Percentiles rank a stretch among this genome's conserved stretches.
phyloP scores from a whole-genome alignment of 2,113 vertebrate genomes.

The Pseudonaja textilis region DNA sequence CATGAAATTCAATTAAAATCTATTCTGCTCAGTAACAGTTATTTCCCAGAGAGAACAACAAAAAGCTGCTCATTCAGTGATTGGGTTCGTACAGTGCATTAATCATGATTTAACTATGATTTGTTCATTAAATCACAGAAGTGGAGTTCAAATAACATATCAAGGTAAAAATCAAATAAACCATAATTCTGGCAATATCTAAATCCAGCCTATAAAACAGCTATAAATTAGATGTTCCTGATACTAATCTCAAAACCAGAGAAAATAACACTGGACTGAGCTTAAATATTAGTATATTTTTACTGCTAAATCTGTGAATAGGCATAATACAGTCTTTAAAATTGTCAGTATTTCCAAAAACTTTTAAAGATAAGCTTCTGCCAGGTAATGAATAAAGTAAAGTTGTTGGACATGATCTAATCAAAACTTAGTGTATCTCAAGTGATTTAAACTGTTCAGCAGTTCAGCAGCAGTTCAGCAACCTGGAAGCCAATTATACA shows the following conservation, averaged over 20 bases:
- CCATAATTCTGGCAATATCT: neutral
- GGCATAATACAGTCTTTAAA: neutral
- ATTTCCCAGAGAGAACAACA: neutral
- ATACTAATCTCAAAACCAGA: neutral
- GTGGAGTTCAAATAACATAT: neutral
- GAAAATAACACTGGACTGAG: neutral
- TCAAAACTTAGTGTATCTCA: neutral
- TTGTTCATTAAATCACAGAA: neutral
- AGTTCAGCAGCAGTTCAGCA: neutral
- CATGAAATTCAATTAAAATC: neutral
- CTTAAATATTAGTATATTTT: slow-evolving; percentile 7
- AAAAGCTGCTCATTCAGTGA: neutral
- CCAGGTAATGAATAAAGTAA: neutral
- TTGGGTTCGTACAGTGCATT: neutral
- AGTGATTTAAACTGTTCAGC: neutral
- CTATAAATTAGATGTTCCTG: neutral
- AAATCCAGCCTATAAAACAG: neutral
- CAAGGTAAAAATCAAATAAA: neutral
- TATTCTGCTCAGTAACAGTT: neutral
- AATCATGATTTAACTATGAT: neutral
- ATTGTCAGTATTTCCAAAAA: slow-evolving; percentile 18
- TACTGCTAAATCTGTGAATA: neutral
- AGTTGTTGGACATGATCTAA: neutral
- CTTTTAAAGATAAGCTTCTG: neutral
- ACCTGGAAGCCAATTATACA: neutral